Conservation (phyloP, 2,797 vertebrate species). For the Halcyon leucocephala region DNA sequence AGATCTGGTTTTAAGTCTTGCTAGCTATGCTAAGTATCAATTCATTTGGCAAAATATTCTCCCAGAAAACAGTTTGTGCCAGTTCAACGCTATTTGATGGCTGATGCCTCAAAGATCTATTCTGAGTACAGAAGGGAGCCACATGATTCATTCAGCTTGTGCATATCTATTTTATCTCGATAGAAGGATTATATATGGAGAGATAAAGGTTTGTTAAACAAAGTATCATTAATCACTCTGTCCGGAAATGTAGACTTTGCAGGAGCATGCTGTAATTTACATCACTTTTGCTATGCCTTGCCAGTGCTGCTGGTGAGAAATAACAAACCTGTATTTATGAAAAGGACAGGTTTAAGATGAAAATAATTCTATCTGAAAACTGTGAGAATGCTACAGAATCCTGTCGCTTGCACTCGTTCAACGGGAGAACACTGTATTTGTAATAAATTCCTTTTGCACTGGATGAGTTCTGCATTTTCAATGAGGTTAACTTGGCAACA, state of each 20-base stretch:
- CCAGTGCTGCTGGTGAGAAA: slow-evolving; percentile 64
- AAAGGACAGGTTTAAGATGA: slow-evolving; percentile 70
- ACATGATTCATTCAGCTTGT: slow-evolving; percentile 60
- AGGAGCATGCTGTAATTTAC: slow-evolving; percentile 71
- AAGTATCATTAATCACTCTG: slow-evolving; percentile 77
- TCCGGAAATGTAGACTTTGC: slow-evolving; percentile 69
- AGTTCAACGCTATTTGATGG: slow-evolving; percentile 35
- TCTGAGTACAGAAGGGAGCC: slow-evolving; percentile 44
- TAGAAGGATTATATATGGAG: slow-evolving; percentile 51
- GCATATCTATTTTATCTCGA: slow-evolving; percentile 61
- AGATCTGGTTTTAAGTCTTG: not conserved
- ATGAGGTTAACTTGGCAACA: slow-evolving; percentile 88
- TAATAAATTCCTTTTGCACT: slow-evolving; percentile 86
- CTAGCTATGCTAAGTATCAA: slow-evolving; percentile 18
- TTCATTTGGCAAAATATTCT: slow-evolving; percentile 45
- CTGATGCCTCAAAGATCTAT: slow-evolving; percentile 61
- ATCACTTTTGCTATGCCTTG: slow-evolving; percentile 65
- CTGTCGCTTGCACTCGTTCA: slow-evolving; percentile 74
- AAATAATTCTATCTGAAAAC: slow-evolving; percentile 74
- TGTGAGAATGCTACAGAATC: slow-evolving; percentile 71
- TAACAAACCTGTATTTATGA: slow-evolving; percentile 69
- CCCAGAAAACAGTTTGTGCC: slow-evolving; percentile 40
- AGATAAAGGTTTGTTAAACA: slow-evolving; percentile 74
- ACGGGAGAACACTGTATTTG: slow-evolving; percentile 83
- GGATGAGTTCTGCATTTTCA: slow-evolving; percentile 88